A percentile compares a stretch with the other conserved stretches of the same genome.
phyloP scores from a whole-genome alignment of 2,888 invertebrate genomes.

The Cryptocephalus moraei region DNA sequence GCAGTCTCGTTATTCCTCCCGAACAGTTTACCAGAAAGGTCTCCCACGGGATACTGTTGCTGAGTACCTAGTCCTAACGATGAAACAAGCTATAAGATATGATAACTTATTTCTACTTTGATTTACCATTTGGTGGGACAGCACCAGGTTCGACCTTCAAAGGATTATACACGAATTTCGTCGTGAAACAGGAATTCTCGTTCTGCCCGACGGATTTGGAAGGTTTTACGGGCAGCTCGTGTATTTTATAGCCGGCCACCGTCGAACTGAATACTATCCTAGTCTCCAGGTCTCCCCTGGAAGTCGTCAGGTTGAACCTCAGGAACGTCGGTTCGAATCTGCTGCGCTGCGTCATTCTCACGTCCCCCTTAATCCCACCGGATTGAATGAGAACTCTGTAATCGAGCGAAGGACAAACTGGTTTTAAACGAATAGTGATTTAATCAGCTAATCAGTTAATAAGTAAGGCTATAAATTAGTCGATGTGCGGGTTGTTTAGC shows the following conservation, averaged over 20 bases:
- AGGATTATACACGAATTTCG: conserved; percentile 72
- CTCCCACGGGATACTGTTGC: conserved; percentile 85
- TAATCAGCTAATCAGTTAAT: too few species aligned
- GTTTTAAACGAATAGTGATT: too few species aligned
- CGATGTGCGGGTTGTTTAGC: too few species aligned
- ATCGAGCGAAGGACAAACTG: too few species aligned
- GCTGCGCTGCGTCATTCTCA: conserved; percentile 69
- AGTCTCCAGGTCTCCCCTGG: conserved; percentile 56
- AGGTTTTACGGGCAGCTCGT: conserved; percentile 58
- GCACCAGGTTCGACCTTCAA: conserved; percentile 44
- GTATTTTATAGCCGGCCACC: conserved; percentile 60
- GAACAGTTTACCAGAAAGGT: conserved; percentile 77
- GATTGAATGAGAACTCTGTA: conserved; percentile 50
- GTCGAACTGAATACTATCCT: conserved; percentile 65
- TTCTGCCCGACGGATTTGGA: conserved; percentile 39
- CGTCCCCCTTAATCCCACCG: conserved; percentile 69
- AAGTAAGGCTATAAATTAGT: too few species aligned
- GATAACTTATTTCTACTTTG: neutral
- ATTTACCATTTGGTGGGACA: conserved; percentile 56
- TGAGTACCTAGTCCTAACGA: conserved; percentile 62
- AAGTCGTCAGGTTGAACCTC: conserved; percentile 57
- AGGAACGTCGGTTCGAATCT: conserved; percentile 77
- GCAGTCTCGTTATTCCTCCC: conserved; percentile 60
- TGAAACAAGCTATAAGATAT: neutral
- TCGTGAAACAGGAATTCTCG: conserved; percentile 52